These are phyloP conservation scores for Chloroceryle inda DNA, from an alignment of 2,797 vertebrate species.

Conservation along the genomic window DNA sequence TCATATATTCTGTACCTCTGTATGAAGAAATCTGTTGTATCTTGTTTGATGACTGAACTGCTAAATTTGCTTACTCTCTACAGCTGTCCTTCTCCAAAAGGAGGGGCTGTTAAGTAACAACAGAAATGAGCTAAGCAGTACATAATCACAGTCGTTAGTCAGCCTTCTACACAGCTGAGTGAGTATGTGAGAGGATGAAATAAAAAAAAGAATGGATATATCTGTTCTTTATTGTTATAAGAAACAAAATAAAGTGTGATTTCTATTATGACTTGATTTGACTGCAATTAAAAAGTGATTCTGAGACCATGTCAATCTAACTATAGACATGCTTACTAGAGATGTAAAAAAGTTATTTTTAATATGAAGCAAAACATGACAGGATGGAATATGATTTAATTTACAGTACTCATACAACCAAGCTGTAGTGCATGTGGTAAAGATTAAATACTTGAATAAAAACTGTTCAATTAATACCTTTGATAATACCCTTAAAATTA, in stretches of 20 bases:
- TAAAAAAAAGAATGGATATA: not conserved
- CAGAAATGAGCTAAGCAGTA: not conserved
- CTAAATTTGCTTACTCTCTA: not conserved
- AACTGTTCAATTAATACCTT: not conserved
- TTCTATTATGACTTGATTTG: not conserved
- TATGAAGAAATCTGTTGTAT: not conserved
- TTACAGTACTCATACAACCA: not conserved
- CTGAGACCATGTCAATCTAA: not conserved
- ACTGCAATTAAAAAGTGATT: constrained; percentile 6
- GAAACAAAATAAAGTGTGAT: not conserved
- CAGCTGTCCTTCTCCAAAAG: constrained; percentile 9
- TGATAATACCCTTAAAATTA: not conserved
- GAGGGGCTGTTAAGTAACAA: not conserved
- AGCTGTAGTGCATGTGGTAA: not conserved
- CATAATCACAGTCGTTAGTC: not conserved
- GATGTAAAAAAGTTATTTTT: constrained; percentile 20
- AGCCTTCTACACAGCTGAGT: not conserved
- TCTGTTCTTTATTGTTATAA: not conserved
- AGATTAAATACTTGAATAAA: constrained; percentile 1
- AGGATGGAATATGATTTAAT: not conserved
- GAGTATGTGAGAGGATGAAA: not conserved
- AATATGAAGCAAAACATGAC: not conserved
- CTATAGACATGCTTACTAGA: not conserved
- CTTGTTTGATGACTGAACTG: not conserved
- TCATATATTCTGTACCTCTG: not conserved